Conservation (phyloP, 2,888 invertebrate genomes). For the Salpingus planirostris region DNA sequence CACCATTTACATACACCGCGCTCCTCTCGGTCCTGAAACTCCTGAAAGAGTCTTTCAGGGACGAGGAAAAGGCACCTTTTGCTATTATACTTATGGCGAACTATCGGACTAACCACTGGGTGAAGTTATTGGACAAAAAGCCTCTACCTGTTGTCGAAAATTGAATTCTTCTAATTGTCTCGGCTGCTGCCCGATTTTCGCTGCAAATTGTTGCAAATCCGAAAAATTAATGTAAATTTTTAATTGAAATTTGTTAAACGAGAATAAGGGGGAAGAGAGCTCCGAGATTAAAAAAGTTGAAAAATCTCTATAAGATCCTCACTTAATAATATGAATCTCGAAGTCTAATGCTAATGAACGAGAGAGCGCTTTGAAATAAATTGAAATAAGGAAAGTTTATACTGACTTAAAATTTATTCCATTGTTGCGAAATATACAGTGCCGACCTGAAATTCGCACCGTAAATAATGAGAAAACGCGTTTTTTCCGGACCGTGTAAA, state of each 20-base stretch:
- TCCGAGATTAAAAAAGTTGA: conserved; percentile 22
- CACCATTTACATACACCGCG: conserved; percentile 27
- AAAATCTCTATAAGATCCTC: conserved; percentile 15
- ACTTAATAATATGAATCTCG: conserved; percentile 12
- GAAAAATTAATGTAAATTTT: conserved; percentile 22
- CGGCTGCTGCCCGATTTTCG: too few relatives aligned
- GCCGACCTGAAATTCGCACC: too few relatives aligned
- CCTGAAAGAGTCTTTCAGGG: too few relatives aligned
- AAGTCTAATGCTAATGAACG: conserved; percentile 15
- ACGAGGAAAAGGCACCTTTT: too few relatives aligned
- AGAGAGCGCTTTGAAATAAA: conserved; percentile 10
- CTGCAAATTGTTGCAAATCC: conserved; percentile 17
- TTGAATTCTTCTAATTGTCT: too few relatives aligned
- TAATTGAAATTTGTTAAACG: conserved; percentile 23
- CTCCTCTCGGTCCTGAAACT: too few relatives aligned
- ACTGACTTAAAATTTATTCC: conserved; percentile 12
- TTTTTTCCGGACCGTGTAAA: background rate
- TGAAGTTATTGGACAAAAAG: conserved; percentile 9
- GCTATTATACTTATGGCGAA: too few relatives aligned
- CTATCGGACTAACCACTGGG: conserved; percentile 10
- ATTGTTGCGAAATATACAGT: too few relatives aligned
- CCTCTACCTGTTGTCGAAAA: too few relatives aligned
- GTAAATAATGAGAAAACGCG: too few relatives aligned
- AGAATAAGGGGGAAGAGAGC: conserved; percentile 15
- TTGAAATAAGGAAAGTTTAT: conserved; percentile 14